Evolutionary conservation across 2,888 invertebrate species (phyloP).

Genomic region (Ceratothoa steindachneri): DNA sequence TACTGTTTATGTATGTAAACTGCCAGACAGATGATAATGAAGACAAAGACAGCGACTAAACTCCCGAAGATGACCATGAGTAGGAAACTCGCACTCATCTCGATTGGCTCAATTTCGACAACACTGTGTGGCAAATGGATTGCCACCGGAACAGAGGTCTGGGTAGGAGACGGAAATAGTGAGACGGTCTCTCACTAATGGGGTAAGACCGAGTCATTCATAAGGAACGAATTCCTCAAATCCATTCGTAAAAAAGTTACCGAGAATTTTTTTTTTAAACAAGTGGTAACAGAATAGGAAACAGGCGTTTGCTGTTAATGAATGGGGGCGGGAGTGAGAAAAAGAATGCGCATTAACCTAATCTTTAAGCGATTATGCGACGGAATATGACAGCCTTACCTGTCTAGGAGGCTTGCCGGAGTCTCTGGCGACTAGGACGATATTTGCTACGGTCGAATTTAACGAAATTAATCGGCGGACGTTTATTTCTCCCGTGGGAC

Average conservation of each 20-base stretch:
- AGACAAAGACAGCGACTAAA: slow-evolving; percentile 67
- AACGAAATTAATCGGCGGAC: slow-evolving; percentile 48
- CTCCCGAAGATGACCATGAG: slow-evolving; percentile 66
- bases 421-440: slow-evolving; percentile 78
- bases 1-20: slow-evolving; percentile 65
- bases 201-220: too few relatives aligned
- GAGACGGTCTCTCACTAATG: too few relatives aligned
- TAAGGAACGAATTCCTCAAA: too few relatives aligned
- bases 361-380: background rate
- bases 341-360: too few relatives aligned
- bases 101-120: slow-evolving; percentile 47
- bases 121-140: slow-evolving; percentile 56
- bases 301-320: too few relatives aligned
- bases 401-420: slow-evolving; percentile 76
- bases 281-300: too few relatives aligned
- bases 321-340: too few relatives aligned
- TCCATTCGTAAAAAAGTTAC: too few relatives aligned
- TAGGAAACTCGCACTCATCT: slow-evolving; percentile 52
- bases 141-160: slow-evolving; percentile 59
- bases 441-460: slow-evolving; percentile 63
- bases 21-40: slow-evolving; percentile 70
- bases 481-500: background rate
- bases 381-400: slow-evolving; percentile 52
- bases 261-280: too few relatives aligned
- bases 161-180: too few relatives aligned